Evolutionary conservation across 1,140 invertebrate genomes (phyloP), one percentile per base, ranked within the genome.

Genomic region (Nixonia krombeini): DNA sequence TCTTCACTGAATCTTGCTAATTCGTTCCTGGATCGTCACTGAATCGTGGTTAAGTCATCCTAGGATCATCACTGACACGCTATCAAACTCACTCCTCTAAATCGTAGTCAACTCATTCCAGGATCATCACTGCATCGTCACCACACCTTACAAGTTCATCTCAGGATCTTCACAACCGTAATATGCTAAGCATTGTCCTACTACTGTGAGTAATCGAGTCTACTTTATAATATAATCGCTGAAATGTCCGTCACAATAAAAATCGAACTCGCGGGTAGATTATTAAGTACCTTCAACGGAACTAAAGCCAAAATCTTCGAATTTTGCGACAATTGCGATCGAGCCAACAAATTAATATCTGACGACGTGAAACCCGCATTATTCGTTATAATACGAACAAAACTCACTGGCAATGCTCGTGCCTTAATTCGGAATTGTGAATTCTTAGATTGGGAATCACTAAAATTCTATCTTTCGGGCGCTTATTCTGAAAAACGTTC

Each of bases 281-380:
- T 58, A 13, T 21, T 65, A 37, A 25, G 29, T 0, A 35, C 33
- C 25, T 65, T 64, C n/a, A 23, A 56, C 25, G 61, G 51, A 10
- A 47, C 35, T 21, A 64, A 52, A 57, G 10, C 29, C 0, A 17
- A 21, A 10, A n/a, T 66, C 4, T 44, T 45, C 18, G 55, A 66
- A 66, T 66, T 66, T 44, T 38, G 50, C 13, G 63, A 66, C 16
- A 66, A 66, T 15, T 42, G 33, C 2, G 29, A 58, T 16, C 49
- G 53, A 42, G 49, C 63, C 0, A 13, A 28, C 9, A 42, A 21
- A n/a, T 18, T 65, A 5, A 10, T 52, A 5, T 17, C 26, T 0
- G 25, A 45, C 6, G 5, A 18, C 1, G 35, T 6, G 0, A 45
- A 66, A 53, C 0, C 17, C 0, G 37, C 46, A 17, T 26, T 58